These are phyloP conservation scores for Hirtodrosophila alboralis DNA, from an alignment of 2,888 invertebrate genomes.

Conservation along the genomic window DNA sequence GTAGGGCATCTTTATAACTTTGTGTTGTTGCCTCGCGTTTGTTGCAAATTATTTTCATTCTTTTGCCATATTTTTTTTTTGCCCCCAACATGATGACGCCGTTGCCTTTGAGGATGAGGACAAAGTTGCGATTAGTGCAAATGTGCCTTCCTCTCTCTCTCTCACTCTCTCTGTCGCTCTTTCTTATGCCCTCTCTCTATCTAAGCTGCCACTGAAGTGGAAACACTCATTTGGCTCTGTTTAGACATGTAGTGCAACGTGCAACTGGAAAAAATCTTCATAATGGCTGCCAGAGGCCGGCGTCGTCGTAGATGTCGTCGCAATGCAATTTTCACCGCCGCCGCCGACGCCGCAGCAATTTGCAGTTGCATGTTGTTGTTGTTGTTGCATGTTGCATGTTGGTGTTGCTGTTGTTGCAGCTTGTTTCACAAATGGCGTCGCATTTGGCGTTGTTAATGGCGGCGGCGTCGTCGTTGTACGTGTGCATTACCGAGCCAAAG, in stretches of 20 bases:
- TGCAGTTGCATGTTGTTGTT: conserved; percentile 50
- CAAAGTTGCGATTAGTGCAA: conserved; percentile 67
- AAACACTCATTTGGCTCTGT: conserved; percentile 77
- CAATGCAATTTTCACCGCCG: conserved; percentile 69
- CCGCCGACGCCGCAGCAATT: conserved; percentile 57
- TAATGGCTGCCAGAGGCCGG: conserved; percentile 72
- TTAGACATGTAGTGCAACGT: conserved; percentile 76
- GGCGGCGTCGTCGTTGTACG: conserved; percentile 48
- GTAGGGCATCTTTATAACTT: conserved; percentile 59
- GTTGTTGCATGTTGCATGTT: conserved; percentile 31
- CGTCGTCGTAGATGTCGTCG: conserved; percentile 43
- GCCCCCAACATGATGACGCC: conserved; percentile 28
- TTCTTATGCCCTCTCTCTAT: conserved; percentile 11
- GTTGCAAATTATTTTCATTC: conserved; percentile 65
- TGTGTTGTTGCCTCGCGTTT: conserved; percentile 42
- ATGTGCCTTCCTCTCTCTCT: conserved; percentile 8
- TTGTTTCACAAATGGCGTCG: conserved; percentile 80
- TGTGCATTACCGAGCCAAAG: conserved; percentile 59
- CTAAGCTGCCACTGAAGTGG: conserved; percentile 42
- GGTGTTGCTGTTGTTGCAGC: conserved; percentile 50
- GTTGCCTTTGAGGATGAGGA: conserved; percentile 40
- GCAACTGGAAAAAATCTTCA: conserved; percentile 78
- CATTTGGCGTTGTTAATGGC: conserved; percentile 79
- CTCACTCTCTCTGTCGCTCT: conserved; percentile 1
- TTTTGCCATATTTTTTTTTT: conserved; percentile 1